phyloP scores from a whole-genome alignment of 1,140 invertebrate species.

The Drosophila willistoni region DNA sequence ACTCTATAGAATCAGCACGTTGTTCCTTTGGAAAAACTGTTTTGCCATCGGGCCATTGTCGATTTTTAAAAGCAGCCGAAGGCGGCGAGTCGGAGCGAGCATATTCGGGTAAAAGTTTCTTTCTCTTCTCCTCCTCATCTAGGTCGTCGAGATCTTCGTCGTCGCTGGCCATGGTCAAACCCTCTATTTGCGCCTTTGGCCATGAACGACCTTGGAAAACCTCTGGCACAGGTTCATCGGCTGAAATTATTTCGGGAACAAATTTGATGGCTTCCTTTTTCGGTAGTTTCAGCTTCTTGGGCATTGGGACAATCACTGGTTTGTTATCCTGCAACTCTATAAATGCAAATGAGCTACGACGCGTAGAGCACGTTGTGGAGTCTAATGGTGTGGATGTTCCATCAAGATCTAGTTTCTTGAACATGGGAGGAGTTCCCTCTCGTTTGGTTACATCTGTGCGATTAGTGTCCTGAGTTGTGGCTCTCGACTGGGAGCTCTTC shows the following conservation, averaged over 20 bases:
- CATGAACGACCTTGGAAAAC: constrained; percentile 72
- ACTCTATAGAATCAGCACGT: constrained; percentile 31
- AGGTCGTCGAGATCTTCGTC: constrained; percentile 47
- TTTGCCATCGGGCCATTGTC: constrained; percentile 76
- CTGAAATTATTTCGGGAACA: constrained; percentile 45
- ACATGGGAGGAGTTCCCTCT: constrained; percentile 73
- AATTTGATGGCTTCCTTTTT: constrained; percentile 54
- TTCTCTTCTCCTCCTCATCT: constrained; percentile 31
- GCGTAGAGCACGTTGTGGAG: constrained; percentile 63
- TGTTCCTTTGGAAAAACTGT: constrained; percentile 52
- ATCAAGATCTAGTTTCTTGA: constrained; percentile 69
- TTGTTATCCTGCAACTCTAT: constrained; percentile 77
- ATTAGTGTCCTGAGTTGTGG: constrained; percentile 56
- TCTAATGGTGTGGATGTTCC: constrained; percentile 44
- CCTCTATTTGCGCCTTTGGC: constrained; percentile 64
- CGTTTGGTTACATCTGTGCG: constrained; percentile 37
- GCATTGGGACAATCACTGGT: constrained; percentile 77
- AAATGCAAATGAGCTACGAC: constrained; percentile 82
- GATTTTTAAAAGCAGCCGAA: constrained; percentile 63
- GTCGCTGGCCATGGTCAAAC: constrained; percentile 21
- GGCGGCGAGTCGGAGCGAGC: constrained; percentile 63
- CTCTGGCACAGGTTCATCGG: constrained; percentile 63
- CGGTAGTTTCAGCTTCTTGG: constrained; percentile 68
- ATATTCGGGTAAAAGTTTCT: constrained; percentile 59
- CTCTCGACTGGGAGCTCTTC: constrained; percentile 28